These are phyloP conservation scores for Sinelater perroti DNA, from an alignment of 2,888 invertebrate genomes.

Conservation along the genomic window DNA sequence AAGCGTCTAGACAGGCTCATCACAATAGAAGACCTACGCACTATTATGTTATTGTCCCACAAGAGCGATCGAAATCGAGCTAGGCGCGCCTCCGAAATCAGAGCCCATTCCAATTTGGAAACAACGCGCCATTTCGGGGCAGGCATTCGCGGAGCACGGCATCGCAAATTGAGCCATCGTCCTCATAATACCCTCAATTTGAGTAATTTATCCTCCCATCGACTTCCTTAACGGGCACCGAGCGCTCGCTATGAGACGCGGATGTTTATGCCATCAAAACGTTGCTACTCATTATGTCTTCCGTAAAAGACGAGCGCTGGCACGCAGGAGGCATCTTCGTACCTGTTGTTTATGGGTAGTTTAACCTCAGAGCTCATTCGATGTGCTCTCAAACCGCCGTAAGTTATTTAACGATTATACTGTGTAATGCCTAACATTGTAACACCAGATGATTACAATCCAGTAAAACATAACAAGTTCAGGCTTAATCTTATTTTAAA, in stretches of 20 bases:
- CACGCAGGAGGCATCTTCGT: slow-evolving; percentile 4
- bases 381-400: too few species aligned
- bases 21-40: slow-evolving; percentile 33
- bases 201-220: not conserved
- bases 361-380: too few species aligned
- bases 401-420: too few species aligned
- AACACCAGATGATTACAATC: too few species aligned
- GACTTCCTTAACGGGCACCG: not conserved
- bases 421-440: too few species aligned
- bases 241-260: not conserved
- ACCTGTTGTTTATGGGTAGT: slow-evolving; percentile 14
- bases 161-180: too few species aligned
- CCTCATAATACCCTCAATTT: not conserved
- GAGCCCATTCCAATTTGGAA: too few species aligned
- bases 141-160: too few species aligned
- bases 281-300: slow-evolving; percentile 11
- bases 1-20: slow-evolving; percentile 31
- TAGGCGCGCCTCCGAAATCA: not conserved
- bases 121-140: too few species aligned
- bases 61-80: not conserved
- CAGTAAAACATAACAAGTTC: too few species aligned
- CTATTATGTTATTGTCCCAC: slow-evolving; percentile 10
- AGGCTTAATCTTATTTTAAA: too few species aligned
- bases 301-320: not conserved
- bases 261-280: slow-evolving; percentile 9